Evolutionary conservation across 2,113 vertebrate genomes (phyloP), one percentile per base, ranked within the genome.

Genomic region (Alethe castanea): DNA sequence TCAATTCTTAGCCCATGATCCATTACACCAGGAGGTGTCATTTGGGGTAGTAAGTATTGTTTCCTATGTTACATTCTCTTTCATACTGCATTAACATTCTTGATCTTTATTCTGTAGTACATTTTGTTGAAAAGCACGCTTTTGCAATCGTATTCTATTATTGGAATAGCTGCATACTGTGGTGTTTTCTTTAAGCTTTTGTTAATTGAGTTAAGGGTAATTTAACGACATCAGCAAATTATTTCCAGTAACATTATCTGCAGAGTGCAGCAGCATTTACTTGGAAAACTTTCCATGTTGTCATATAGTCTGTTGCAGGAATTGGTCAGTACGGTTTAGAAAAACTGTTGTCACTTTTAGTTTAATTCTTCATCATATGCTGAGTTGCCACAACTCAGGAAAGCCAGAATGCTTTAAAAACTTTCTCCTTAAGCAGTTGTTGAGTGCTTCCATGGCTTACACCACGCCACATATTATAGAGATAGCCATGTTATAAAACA

Each of bases 1-100:
- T 85, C 99, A 99, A 74, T 99, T 99, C 97, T 97, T 99, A 90
- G 98, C 99, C 42, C 99, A 99, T 19, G 99, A 99, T 81, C 98
- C 99, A 87, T 98, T 99, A 91, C 99, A 99, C 48, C 99, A 99
- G 96, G 99, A 99, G 96, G 97, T 99, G 90, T 98, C 98, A 57
- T 99, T 99, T 85, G 99, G 99, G 95, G 98, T 99, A 98, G 99
- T 99, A 97, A 98, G 99, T 98, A 86, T 80, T 88, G 36, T 23
- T 92, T 95, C 72, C 48, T 77, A 13, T n/a, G 24, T 33, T 93
- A 13, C 18, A 11, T 40, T 91, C 85, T 91, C 9, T 2, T 66
- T 88, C n/a, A 62, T 61, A 18, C 24, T 56, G 5, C 35, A 44
- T 57, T 86, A 44, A 35, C 50, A 15, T 85, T 81, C 53, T 79